Evolutionary conservation across 2,797 vertebrate genomes (phyloP).

Genomic region (Ficedula albicollis): DNA sequence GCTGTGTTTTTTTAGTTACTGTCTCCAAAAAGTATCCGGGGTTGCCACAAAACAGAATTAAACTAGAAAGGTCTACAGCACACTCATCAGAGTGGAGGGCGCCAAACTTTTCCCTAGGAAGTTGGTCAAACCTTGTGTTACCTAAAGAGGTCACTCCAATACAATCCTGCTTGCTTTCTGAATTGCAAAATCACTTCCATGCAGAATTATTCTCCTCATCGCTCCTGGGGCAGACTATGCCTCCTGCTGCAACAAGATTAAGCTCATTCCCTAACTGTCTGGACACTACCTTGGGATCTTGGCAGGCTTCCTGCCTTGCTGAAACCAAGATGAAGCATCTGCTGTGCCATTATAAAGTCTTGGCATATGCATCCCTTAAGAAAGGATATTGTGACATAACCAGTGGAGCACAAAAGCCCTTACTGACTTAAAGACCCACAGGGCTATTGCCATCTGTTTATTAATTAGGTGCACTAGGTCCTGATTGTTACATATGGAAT

Average conservation of each 20-base stretch:
- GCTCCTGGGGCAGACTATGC: neutral
- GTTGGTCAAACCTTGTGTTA: neutral
- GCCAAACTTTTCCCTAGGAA: neutral
- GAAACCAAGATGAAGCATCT: conserved; percentile 28
- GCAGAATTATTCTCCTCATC: neutral
- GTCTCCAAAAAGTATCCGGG: neutral
- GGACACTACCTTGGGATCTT: conserved; percentile 10
- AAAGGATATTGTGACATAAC: conserved; percentile 45
- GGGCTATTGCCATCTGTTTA: conserved; percentile 42
- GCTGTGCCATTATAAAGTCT: neutral
- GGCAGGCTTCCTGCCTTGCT: neutral
- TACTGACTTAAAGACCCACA: conserved; percentile 4
- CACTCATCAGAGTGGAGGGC: neutral
- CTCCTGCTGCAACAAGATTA: neutral
- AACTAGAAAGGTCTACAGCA: neutral
- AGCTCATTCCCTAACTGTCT: conserved; percentile 31
- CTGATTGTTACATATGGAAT: neutral
- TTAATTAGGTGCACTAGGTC: conserved; percentile 8
- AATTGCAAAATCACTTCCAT: neutral
- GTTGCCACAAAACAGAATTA: neutral
- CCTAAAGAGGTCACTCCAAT: neutral
- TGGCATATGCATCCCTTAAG: conserved; percentile 17
- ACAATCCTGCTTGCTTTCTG: neutral
- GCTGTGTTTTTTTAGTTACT: neutral
- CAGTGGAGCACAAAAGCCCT: conserved; percentile 49